Percentiles rank a stretch among this genome's conserved stretches.
phyloP scores from a whole-genome alignment of 2,888 invertebrate genomes.

The Panorpa germanica region DNA sequence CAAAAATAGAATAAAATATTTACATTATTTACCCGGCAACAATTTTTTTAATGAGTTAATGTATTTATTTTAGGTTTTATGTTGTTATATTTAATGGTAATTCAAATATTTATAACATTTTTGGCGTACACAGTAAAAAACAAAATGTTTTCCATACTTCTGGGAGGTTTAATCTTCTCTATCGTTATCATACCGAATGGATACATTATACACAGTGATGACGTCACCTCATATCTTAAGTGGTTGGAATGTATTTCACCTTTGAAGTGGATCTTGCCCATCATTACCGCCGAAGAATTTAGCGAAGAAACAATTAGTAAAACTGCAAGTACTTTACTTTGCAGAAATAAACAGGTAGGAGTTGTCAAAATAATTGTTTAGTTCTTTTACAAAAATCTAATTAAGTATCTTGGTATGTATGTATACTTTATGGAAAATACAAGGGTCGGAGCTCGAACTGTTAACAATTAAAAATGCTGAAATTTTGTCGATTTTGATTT shows the following conservation, averaged over 20 bases:
- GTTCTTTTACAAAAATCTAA: too few species aligned
- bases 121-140: conserved; percentile 44
- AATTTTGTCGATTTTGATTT: too few species aligned
- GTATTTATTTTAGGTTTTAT: conserved; percentile 36
- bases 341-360: conserved; percentile 56
- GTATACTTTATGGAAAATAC: too few species aligned
- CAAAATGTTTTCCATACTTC: conserved; percentile 39
- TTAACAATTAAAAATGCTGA: neutral
- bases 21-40: conserved; percentile 2
- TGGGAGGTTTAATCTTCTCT: conserved; percentile 39
- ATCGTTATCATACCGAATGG: conserved; percentile 43
- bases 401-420: too few species aligned
- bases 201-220: conserved; percentile 44
- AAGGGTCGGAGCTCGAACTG: too few species aligned
- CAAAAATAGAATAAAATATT: too few species aligned
- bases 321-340: conserved; percentile 27
- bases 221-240: conserved; percentile 40
- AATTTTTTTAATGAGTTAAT: conserved; percentile 8
- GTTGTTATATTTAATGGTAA: conserved; percentile 46
- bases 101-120: conserved; percentile 47
- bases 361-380: conserved; percentile 11
- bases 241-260: conserved; percentile 56
- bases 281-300: conserved; percentile 44
- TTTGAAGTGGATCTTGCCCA: conserved; percentile 50
- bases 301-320: conserved; percentile 39